These are phyloP conservation scores for Cephalotes varians DNA, from an alignment of 2,888 invertebrate species.

Conservation along the genomic window DNA sequence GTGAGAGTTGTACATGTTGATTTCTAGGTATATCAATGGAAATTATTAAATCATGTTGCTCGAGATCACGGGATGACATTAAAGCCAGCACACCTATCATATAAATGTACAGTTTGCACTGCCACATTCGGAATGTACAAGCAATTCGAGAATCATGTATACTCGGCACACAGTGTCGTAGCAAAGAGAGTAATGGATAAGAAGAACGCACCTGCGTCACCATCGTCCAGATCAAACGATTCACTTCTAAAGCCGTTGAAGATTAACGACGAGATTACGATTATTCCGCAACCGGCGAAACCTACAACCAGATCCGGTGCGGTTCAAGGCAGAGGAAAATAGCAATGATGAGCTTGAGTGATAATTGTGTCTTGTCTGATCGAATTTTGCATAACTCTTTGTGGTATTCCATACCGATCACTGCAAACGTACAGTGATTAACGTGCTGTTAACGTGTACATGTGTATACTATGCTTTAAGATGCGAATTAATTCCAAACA, in stretches of 20 bases:
- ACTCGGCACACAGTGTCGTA: slow-evolving; percentile 96
- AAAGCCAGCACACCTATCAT: slow-evolving; percentile 96
- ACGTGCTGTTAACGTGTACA: slow-evolving; percentile 79
- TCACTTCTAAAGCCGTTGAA: slow-evolving; percentile 92
- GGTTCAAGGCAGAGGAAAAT: slow-evolving; percentile 83
- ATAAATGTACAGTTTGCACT: slow-evolving; percentile 98
- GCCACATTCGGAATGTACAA: slow-evolving; percentile 98
- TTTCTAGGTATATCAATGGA: slow-evolving; percentile 96
- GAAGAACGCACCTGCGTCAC: slow-evolving; percentile 87
- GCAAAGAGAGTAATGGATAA: slow-evolving; percentile 95
- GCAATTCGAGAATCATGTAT: slow-evolving; percentile 97
- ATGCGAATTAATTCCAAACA: slow-evolving; percentile 70
- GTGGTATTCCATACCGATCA: slow-evolving; percentile 76
- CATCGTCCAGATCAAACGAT: slow-evolving; percentile 87
- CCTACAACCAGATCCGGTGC: slow-evolving; percentile 81
- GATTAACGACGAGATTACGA: slow-evolving; percentile 96
- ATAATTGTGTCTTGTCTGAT: slow-evolving; percentile 81
- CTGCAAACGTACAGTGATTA: slow-evolving; percentile 73
- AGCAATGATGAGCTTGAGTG: slow-evolving; percentile 84
- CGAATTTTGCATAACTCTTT: slow-evolving; percentile 78
- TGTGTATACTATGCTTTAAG: slow-evolving; percentile 81
- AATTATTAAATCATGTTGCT: slow-evolving; percentile 95
- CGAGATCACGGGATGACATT: slow-evolving; percentile 96
- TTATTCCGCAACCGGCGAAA: slow-evolving; percentile 93
- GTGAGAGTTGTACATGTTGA: slow-evolving; percentile 57